A percentile compares a stretch with the other conserved stretches of the same genome.
Conservation (phyloP, 2,113 vertebrate species). For the Chinchilla lanigera region DNA sequence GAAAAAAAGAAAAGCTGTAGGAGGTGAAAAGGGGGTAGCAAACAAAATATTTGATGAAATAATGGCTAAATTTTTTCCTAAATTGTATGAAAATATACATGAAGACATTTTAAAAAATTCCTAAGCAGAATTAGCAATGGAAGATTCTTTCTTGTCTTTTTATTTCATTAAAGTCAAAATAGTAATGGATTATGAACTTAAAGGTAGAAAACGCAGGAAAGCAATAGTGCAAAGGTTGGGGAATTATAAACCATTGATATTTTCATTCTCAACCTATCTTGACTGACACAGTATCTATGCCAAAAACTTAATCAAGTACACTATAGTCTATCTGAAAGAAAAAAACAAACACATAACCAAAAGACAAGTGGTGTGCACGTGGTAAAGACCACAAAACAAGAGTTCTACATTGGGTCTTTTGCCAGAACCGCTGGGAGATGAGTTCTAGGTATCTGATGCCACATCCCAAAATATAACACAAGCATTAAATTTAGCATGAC, state of each 20-base stretch:
- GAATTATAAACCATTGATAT: not conserved
- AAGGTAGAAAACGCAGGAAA: not conserved
- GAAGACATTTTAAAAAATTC: not conserved
- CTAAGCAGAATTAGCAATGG: not conserved
- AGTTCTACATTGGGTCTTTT: not conserved
- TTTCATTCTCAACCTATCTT: not conserved
- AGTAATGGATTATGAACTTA: not conserved
- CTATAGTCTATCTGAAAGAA: not conserved
- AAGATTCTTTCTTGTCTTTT: constrained; percentile 26
- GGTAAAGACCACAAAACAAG: constrained; percentile 4
- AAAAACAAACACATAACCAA: not conserved
- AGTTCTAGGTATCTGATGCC: not conserved
- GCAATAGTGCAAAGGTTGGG: not conserved
- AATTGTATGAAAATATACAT: not conserved
- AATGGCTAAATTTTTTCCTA: not conserved
- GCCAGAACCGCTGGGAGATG: not conserved
- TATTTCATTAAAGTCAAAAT: constrained; percentile 24
- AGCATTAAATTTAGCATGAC: not conserved
- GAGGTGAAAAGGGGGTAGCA: not conserved
- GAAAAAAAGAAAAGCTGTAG: not conserved
- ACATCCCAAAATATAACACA: not conserved
- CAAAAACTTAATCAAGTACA: not conserved
- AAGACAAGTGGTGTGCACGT: not conserved
- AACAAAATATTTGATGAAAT: constrained; percentile 2
- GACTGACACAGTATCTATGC: not conserved